Evolutionary conservation across 2,888 invertebrate species (phyloP).

Genomic region (Xanthorhoe designata): DNA sequence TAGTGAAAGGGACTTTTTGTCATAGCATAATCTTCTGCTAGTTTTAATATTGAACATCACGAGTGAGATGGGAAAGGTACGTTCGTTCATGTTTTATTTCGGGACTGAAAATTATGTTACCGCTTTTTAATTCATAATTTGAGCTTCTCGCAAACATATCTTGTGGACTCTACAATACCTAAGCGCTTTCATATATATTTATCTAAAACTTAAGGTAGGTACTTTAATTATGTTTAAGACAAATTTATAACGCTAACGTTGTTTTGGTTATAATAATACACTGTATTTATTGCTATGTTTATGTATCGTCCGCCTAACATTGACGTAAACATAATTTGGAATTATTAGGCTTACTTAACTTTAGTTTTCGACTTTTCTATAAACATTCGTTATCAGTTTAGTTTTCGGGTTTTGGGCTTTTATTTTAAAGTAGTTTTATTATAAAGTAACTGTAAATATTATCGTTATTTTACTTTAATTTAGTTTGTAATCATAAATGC

Average conservation of each 20-base stretch:
- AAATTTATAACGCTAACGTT: conserved; percentile 5
- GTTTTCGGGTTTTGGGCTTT: conserved; percentile 51
- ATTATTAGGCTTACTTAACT: conserved; percentile 44
- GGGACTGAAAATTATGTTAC: conserved; percentile 71
- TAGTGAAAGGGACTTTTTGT: conserved; percentile 29
- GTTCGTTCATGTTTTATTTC: conserved; percentile 46
- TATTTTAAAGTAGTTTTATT: conserved; percentile 41
- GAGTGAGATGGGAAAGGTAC: conserved; percentile 52
- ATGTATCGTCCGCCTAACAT: conserved; percentile 66
- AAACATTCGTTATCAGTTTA: conserved; percentile 24
- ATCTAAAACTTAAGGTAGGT: not conserved
- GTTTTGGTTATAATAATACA: conserved; percentile 7
- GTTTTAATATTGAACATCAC: conserved; percentile 66
- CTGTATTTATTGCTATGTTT: conserved; percentile 30
- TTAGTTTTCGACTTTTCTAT: conserved; percentile 34
- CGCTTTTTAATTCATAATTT: conserved; percentile 40
- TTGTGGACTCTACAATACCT: conserved; percentile 4
- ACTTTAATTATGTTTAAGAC: not conserved
- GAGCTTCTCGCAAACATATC: not conserved
- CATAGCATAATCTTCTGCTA: conserved; percentile 57
- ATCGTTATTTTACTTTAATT: conserved; percentile 37
- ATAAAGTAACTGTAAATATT: conserved; percentile 42
- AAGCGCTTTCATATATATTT: conserved; percentile 5
- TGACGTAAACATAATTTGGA: conserved; percentile 65
- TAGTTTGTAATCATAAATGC: conserved; percentile 22